phyloP scores from a whole-genome alignment of 2,888 invertebrate species.

The Embidobia sp. region DNA sequence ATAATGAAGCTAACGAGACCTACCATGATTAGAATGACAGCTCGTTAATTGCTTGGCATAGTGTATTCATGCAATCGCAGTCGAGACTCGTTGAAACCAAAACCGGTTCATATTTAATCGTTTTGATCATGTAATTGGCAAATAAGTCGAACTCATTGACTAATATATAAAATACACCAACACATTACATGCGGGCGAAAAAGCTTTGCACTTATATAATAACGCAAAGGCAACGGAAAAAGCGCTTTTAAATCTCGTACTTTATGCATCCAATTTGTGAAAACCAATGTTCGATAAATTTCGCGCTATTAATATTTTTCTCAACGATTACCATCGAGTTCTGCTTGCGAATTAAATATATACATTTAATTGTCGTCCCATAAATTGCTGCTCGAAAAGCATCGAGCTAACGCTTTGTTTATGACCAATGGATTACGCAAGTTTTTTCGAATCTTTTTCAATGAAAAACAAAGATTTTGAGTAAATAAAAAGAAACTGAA shows the following conservation, averaged over 20 bases:
- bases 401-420: not conserved
- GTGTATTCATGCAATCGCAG: slow-evolving; percentile 58
- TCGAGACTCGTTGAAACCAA: slow-evolving; percentile 56
- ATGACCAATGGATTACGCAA: too few species aligned
- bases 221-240: slow-evolving; percentile 22
- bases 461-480: too few species aligned
- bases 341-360: slow-evolving; percentile 4
- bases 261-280: slow-evolving; percentile 52
- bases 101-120: slow-evolving; percentile 67
- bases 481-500: too few species aligned
- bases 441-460: too few species aligned
- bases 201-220: slow-evolving; percentile 38
- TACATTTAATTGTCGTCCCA: not conserved
- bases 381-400: too few species aligned
- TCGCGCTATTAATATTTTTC: slow-evolving; percentile 29
- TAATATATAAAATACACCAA: slow-evolving; percentile 56
- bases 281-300: slow-evolving; percentile 33
- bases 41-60: slow-evolving; percentile 65
- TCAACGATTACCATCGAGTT: not conserved
- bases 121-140: slow-evolving; percentile 64
- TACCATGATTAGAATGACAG: slow-evolving; percentile 65
- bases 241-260: slow-evolving; percentile 36
- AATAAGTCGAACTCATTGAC: slow-evolving; percentile 63
- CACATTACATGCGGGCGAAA: slow-evolving; percentile 34
- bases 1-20: slow-evolving; percentile 66